Conservation (phyloP, 2,888 invertebrate genomes). For the Metalampra italica region DNA sequence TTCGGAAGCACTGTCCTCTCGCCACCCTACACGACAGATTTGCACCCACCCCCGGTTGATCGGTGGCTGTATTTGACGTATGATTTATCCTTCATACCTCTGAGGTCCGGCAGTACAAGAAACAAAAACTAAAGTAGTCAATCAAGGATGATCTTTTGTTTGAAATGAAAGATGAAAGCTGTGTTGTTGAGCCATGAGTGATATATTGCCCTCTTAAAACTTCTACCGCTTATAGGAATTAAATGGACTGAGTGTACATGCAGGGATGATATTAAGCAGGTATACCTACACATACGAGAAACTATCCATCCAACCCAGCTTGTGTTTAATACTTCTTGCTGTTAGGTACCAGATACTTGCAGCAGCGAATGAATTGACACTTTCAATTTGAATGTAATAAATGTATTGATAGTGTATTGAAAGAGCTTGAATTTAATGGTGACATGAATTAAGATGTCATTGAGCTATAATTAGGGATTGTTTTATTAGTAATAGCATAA, state of each 20-base stretch:
- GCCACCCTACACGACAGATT: conserved; percentile 43
- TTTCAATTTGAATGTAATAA: too few species aligned
- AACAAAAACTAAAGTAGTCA: conserved; percentile 31
- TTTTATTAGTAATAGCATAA: too few species aligned
- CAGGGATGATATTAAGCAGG: neutral
- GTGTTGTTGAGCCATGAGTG: neutral
- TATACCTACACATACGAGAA: neutral
- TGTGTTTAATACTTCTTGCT: too few species aligned
- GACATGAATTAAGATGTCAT: too few species aligned
- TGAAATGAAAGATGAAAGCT: neutral
- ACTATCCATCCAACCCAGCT: too few species aligned
- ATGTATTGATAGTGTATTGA: too few species aligned
- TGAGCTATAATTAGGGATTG: too few species aligned
- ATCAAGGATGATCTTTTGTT: conserved; percentile 28
- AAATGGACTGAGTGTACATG: neutral
- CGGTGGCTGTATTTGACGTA: conserved; percentile 55
- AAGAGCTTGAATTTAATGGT: too few species aligned
- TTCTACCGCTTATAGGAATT: neutral
- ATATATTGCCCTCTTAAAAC: too few species aligned
- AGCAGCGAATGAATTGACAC: too few species aligned
- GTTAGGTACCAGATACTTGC: too few species aligned
- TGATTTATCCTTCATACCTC: conserved; percentile 50
- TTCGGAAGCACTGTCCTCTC: conserved; percentile 30
- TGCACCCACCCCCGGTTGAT: conserved; percentile 44
- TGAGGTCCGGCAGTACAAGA: conserved; percentile 30